These are phyloP conservation scores for Astreopora myriophthalma DNA, from an alignment of 64 coral and sea anemone species.

Conservation along the genomic window DNA sequence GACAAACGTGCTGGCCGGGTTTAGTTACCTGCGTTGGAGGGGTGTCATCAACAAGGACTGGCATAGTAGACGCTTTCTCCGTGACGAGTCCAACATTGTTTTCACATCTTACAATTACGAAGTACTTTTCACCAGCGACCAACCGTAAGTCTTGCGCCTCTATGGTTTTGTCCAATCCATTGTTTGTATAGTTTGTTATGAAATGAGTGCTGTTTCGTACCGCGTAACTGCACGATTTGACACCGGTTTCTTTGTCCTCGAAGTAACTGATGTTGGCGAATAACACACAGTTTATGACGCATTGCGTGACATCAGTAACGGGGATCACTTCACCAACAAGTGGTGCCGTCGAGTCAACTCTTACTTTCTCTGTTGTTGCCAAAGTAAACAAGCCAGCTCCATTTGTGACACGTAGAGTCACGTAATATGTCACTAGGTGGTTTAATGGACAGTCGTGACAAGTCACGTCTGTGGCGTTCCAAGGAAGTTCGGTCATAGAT, in stretches of 20 bases:
- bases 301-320: constrained; percentile 6
- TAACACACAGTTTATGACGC: constrained; percentile 55
- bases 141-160: neutral
- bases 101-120: neutral
- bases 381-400: constrained; percentile 70
- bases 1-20: too few relatives aligned
- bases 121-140: neutral
- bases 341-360: constrained; percentile 68
- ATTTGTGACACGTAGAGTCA: constrained; percentile 78
- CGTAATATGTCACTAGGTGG: constrained; percentile 56
- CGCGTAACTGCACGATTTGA: constrained; percentile 47
- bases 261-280: constrained; percentile 48
- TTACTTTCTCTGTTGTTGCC: constrained; percentile 41
- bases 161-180: neutral
- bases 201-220: constrained; percentile 22
- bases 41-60: neutral
- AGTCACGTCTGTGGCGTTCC: constrained; percentile 43
- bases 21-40: constrained; percentile 16
- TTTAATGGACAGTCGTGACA: constrained; percentile 71
- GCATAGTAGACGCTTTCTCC: neutral
- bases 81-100: constrained; percentile 12
- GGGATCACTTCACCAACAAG: constrained; percentile 4
- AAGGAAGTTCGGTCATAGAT: constrained; percentile 52
- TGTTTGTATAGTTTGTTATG: constrained; percentile 12
- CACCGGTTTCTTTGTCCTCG: constrained; percentile 73